Conservation (phyloP, 2,113 vertebrate genomes). For the Serilophus lunatus region DNA sequence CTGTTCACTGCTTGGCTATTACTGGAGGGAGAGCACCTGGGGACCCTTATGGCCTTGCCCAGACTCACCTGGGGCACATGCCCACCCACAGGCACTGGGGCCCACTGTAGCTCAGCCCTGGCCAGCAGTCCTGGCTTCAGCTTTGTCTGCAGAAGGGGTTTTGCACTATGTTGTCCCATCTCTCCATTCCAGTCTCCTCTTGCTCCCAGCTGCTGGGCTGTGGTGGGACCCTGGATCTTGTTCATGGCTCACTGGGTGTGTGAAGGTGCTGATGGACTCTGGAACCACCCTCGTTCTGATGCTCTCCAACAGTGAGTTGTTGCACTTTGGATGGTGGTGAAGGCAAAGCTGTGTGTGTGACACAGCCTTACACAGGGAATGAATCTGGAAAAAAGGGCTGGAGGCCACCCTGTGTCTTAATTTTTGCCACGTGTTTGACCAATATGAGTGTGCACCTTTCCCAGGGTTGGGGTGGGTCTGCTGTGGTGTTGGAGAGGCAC, state of each 20-base stretch:
- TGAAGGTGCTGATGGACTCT: rapidly evolving
- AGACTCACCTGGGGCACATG: background rate
- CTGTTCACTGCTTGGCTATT: background rate
- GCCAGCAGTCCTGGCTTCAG: rapidly evolving
- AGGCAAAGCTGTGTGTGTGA: background rate
- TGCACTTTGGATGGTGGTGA: rapidly evolving
- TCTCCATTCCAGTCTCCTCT: rapidly evolving
- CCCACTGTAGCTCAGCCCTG: background rate
- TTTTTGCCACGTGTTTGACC: background rate
- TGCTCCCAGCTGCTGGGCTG: background rate
- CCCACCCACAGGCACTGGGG: rapidly evolving
- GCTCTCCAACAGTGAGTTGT: background rate
- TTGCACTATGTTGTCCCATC: rapidly evolving
- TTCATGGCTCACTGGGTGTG: rapidly evolving
- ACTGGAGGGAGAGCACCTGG: background rate
- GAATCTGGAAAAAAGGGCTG: background rate
- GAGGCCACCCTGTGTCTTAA: background rate
- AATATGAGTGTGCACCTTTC: rapidly evolving
- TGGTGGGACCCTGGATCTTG: background rate
- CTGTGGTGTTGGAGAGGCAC: background rate
- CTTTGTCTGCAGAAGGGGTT: rapidly evolving
- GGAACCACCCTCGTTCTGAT: background rate
- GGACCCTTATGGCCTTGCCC: background rate
- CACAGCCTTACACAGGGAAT: rapidly evolving
- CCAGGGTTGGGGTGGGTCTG: background rate